Conservation (phyloP, 37 sponge, comb jelly and placozoan species). For the Hormiphora californensis region DNA sequence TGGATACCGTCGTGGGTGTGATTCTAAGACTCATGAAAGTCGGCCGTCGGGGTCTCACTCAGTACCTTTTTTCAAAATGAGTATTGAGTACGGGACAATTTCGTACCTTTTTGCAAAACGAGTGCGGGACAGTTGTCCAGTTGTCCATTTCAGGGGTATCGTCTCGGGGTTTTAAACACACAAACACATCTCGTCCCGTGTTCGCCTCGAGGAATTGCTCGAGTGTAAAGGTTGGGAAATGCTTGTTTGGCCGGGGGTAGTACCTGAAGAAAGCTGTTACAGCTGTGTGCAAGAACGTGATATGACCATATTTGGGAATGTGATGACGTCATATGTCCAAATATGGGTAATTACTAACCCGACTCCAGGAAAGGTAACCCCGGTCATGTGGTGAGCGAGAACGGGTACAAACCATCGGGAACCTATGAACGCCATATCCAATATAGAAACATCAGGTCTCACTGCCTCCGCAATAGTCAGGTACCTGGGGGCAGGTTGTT, state of each 20-base stretch:
- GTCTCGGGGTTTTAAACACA: conserved; percentile 33
- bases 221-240: background rate
- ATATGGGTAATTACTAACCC: background rate
- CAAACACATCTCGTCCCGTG: background rate
- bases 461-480: conserved; percentile 31
- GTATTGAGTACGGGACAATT: background rate
- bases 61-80: conserved; percentile 24
- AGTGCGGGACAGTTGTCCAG: too few species aligned
- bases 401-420: conserved; percentile 20
- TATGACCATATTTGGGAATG: background rate
- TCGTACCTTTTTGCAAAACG: conserved; percentile 10
- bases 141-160: too few species aligned
- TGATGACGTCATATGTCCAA: background rate
- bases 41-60: background rate
- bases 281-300: background rate
- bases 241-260: background rate
- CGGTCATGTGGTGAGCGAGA: background rate
- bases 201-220: conserved; percentile 13
- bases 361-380: conserved; percentile 8
- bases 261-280: background rate
- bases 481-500: background rate
- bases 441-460: background rate
- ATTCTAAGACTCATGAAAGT: background rate
- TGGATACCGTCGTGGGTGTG: background rate
- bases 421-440: conserved; percentile 14